Evolutionary conservation across 2,113 vertebrate species (phyloP).

Genomic region (Pipa parva): DNA sequence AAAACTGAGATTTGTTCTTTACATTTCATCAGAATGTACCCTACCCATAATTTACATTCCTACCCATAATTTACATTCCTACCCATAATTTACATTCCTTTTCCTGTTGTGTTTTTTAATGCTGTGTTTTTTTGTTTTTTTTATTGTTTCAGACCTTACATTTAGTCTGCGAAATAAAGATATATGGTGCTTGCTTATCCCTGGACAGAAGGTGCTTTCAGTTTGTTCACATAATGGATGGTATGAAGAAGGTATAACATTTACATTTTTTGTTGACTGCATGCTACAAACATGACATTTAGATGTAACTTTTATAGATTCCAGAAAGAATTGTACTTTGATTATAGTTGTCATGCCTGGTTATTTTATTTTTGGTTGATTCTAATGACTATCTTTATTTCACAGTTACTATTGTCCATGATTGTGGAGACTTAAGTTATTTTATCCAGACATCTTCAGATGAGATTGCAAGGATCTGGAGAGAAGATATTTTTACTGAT

Average conservation of each 20-base stretch:
- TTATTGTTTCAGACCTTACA: background rate
- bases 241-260: slow-evolving; percentile 33
- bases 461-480: slow-evolving; percentile 32
- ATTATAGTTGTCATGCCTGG: background rate
- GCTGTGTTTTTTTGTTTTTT: background rate
- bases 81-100: background rate
- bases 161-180: background rate
- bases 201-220: slow-evolving; percentile 31
- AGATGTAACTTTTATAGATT: background rate
- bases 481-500: slow-evolving; percentile 39
- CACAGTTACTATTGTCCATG: slow-evolving; percentile 33
- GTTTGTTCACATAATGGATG: slow-evolving; percentile 41
- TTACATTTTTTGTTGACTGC: background rate
- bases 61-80: no score
- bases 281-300: no score
- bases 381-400: background rate
- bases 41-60: background rate
- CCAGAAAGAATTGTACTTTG: background rate
- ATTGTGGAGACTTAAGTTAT: slow-evolving; percentile 43
- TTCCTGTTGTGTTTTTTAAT: background rate
- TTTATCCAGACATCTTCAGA: slow-evolving; percentile 33
- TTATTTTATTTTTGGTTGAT: background rate
- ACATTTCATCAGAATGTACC: background rate
- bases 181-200: background rate
- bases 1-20: background rate